Evolutionary conservation across 1,140 invertebrate genomes (phyloP).

Genomic region (Halesus radiatus): DNA sequence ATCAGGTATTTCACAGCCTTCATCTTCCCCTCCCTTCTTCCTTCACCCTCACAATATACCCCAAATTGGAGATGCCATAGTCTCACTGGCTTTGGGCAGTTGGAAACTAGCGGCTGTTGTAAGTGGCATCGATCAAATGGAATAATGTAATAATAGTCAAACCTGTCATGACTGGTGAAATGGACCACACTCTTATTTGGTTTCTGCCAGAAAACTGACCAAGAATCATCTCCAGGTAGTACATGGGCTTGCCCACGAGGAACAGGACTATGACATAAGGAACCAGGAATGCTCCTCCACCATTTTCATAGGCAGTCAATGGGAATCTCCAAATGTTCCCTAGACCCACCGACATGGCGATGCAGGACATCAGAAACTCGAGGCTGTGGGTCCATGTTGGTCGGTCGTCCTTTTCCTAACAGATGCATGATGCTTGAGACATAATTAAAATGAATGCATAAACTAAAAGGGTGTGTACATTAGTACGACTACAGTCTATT

Average conservation of each 20-base stretch:
- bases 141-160: conserved; percentile 8
- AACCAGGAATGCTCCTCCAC: conserved; percentile 83
- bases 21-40: too few relatives aligned
- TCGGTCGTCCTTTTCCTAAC: conserved; percentile 57
- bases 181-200: conserved; percentile 73
- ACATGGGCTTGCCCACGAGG: conserved; percentile 86
- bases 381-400: conserved; percentile 82
- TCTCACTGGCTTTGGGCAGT: too few relatives aligned
- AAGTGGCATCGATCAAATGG: too few relatives aligned
- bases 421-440: too few relatives aligned
- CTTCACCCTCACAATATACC: too few relatives aligned
- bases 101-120: too few relatives aligned
- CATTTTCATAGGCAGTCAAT: conserved; percentile 82
- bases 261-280: conserved; percentile 84
- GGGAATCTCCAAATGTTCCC: conserved; percentile 91
- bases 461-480: too few relatives aligned
- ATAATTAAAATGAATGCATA: too few relatives aligned
- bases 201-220: conserved; percentile 80
- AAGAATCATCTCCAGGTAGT: conserved; percentile 85
- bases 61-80: too few relatives aligned
- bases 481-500: too few relatives aligned
- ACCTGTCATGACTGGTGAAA: conserved; percentile 73
- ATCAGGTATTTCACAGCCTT: too few relatives aligned
- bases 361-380: conserved; percentile 87
- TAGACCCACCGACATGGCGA: conserved; percentile 86